Percentiles rank a stretch among this genome's conserved stretches.
phyloP scores from a whole-genome alignment of 2,888 invertebrate genomes.

The Pinctada fucata region DNA sequence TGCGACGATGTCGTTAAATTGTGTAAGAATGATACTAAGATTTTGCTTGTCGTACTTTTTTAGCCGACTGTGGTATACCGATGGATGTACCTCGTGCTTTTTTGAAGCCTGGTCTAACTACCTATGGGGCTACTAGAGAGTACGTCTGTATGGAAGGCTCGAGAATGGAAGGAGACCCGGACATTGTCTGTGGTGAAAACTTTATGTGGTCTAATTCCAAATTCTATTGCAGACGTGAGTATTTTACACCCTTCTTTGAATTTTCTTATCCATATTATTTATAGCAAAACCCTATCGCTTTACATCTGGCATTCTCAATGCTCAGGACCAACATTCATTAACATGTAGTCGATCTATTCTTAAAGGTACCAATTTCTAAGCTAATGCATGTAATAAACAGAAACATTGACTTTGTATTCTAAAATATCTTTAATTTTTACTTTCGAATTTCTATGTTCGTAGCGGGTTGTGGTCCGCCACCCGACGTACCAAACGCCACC shows the following conservation, averaged over 20 bases:
- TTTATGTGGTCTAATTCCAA: conserved; percentile 2
- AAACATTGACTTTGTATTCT: too few species aligned
- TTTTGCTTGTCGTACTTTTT: neutral
- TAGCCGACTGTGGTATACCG: conserved; percentile 18
- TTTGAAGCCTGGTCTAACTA: neutral
- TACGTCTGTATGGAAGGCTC: neutral
- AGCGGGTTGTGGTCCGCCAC: conserved; percentile 20
- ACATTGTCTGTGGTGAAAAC: neutral
- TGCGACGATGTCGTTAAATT: too few species aligned
- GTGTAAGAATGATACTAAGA: too few species aligned
- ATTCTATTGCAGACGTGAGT: conserved; percentile 20
- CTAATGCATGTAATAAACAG: too few species aligned
- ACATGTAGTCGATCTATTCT: too few species aligned
- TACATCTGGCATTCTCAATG: too few species aligned
- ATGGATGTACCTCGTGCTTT: neutral
- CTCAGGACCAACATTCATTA: too few species aligned
- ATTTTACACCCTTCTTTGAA: too few species aligned
- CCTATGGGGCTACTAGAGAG: neutral
- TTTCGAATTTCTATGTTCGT: neutral
- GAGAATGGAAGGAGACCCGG: neutral
- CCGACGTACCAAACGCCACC: neutral
- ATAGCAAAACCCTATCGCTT: too few species aligned
- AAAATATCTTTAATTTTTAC: too few species aligned
- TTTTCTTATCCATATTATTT: too few species aligned
- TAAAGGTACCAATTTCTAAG: too few species aligned